phyloP scores from a whole-genome alignment of 2,113 vertebrate genomes.

The Panthera tigris region DNA sequence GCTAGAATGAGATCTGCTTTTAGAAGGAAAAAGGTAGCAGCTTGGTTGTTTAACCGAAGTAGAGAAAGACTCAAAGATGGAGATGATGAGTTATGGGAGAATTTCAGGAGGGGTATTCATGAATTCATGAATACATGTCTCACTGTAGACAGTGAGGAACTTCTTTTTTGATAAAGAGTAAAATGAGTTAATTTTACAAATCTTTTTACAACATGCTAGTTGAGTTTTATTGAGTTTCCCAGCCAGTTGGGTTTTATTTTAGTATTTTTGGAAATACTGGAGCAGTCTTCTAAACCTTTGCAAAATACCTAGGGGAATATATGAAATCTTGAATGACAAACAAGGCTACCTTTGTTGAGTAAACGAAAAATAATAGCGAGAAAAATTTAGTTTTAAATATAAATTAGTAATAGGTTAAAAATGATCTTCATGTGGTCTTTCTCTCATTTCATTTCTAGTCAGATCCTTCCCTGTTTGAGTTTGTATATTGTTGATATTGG shows the following conservation, averaged over 20 bases:
- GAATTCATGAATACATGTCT: background rate
- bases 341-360: background rate
- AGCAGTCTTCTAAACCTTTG: background rate
- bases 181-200: background rate
- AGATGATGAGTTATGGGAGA: background rate
- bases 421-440: background rate
- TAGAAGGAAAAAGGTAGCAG: background rate
- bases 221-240: background rate
- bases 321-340: background rate
- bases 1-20: background rate
- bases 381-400: background rate
- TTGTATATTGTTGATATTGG: background rate
- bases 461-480: background rate
- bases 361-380: background rate
- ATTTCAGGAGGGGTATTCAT: background rate
- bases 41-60: background rate
- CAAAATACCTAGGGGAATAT: background rate
- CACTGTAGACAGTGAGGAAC: background rate
- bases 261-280: background rate
- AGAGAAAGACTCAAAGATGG: background rate
- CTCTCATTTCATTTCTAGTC: background rate
- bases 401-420: background rate
- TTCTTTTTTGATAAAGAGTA: background rate
- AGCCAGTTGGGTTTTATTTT: background rate
- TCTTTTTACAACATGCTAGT: background rate